Percentiles rank a stretch among this genome's conserved stretches.
These are phyloP conservation scores for Apostichopus japonicus DNA, from an alignment of 35 echinoderm and acorn worm species.

Conservation along the genomic window DNA sequence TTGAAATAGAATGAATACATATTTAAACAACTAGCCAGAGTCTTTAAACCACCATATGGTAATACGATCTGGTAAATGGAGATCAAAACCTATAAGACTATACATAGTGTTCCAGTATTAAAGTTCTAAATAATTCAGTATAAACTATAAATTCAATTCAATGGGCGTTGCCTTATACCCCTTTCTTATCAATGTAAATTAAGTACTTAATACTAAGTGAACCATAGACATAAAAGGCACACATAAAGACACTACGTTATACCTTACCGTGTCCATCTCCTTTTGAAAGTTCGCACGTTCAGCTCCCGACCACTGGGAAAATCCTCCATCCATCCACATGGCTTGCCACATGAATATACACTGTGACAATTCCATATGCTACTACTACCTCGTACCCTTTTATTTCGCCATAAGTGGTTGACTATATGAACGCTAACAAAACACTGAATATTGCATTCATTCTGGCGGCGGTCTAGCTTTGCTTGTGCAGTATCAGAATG, in stretches of 20 bases:
- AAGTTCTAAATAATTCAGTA: too few species aligned
- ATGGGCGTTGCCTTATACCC: conserved; percentile 1
- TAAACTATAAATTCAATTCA: neutral
- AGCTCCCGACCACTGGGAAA: neutral
- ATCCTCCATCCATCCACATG: neutral
- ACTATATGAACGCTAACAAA: conserved; percentile 9
- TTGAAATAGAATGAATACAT: too few species aligned
- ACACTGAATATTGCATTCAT: conserved; percentile 8
- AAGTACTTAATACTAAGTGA: neutral
- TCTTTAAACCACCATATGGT: too few species aligned
- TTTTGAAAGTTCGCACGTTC: neutral
- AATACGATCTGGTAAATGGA: too few species aligned
- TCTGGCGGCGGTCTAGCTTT: neutral
- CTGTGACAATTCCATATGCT: too few species aligned
- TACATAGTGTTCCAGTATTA: too few species aligned
- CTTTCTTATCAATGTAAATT: neutral
- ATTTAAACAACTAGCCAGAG: too few species aligned
- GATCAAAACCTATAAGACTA: too few species aligned
- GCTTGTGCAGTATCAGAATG: conserved; percentile 6
- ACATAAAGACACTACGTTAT: neutral
- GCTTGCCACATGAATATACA: neutral
- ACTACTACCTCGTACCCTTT: neutral
- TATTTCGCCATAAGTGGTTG: neutral
- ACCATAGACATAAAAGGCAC: neutral
- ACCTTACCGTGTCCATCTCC: neutral